Base-by-base conservation (phyloP, 2,797 vertebrate genomes). In the Cynopterus sphinx region DNA sequence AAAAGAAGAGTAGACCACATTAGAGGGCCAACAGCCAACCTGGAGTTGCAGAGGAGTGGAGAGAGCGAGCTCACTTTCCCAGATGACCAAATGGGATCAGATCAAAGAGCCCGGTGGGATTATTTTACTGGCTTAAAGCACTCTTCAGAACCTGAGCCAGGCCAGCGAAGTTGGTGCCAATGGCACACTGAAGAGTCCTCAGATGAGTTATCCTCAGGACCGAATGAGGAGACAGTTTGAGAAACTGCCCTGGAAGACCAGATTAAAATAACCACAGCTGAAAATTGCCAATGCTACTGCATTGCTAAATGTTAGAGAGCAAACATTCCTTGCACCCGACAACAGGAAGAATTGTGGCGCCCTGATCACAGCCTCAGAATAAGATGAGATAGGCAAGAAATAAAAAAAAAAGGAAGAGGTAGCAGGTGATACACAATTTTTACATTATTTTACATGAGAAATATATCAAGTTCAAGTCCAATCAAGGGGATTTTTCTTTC, bases 41-140 rank as follows among this genome's bases (percentile, higher is more conserved):
- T 79, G 75, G 74, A 90, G 59, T 46, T 70, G 49, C 36, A 57
- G 49, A 65, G 51, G 39, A 43, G 28, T 28, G 17, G 33, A 57
- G 53, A 67, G 36, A 33, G 39, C 4, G 2, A 57, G 49, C 53
- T 90, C 26, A 9, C 61, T 92, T 79, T 91, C 85, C 73, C 87
- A 90, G 96, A 53, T 94, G 95, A 95, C 92, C 92, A 87, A 77
- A 81, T 4, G 22, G 39, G 84, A 79, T 75, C 70, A 96, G 90
- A 97, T 98, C 96, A 97, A 97, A 98, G 97, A 91, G 90, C 70
- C 79, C 17, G 5, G 22, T 51, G 84, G 90, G 61, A 96, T 79
- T 31, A 55, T 84, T 96, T 88, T 78, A 43, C 85, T 94, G 15
- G 41, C 41, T 65, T 73, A 46, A 91, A 85, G 28, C 22, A n/a